Percentiles rank a stretch among this genome's conserved stretches.
Evolutionary conservation across 2,888 invertebrate species (phyloP).

Genomic region (Fragum fragum): DNA sequence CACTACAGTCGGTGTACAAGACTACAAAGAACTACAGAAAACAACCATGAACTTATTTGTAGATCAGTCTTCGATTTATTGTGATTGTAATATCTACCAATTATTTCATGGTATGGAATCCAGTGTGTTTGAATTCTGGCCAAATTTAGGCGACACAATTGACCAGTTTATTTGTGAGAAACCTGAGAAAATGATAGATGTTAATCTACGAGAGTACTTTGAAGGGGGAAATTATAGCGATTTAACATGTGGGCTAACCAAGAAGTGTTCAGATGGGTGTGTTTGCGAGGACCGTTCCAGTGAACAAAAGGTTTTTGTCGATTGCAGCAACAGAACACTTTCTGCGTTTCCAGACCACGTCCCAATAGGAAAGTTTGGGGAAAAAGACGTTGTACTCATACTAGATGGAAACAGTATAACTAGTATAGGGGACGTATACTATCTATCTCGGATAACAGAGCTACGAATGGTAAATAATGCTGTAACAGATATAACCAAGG

Average conservation of each 20-base stretch:
- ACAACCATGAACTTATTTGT: background rate
- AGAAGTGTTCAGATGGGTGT: conserved; percentile 40
- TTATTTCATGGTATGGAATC: background rate
- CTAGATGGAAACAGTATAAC: conserved; percentile 34
- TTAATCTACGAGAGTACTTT: background rate
- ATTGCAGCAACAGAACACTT: conserved; percentile 33
- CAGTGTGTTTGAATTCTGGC: background rate
- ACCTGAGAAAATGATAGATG: conserved; percentile 2
- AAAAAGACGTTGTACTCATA: conserved; percentile 28
- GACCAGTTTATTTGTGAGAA: background rate
- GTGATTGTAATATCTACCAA: conserved; percentile 17
- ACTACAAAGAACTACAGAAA: conserved; percentile 14
- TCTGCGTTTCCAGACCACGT: conserved; percentile 21
- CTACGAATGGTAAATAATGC: conserved; percentile 28
- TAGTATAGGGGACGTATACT: conserved; percentile 14
- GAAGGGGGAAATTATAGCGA: conserved; percentile 3
- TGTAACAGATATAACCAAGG: conserved; percentile 5
- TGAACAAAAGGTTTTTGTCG: conserved; percentile 25
- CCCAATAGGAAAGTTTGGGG: conserved; percentile 39
- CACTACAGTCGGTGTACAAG: conserved; percentile 2
- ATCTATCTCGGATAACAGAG: conserved; percentile 25
- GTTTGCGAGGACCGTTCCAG: conserved; percentile 38
- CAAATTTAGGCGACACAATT: background rate
- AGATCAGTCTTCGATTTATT: background rate
- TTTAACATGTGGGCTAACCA: conserved; percentile 34